Percentiles rank a stretch among this genome's conserved stretches.
phyloP scores from a whole-genome alignment of 2,888 invertebrate genomes.

The Tetragnatha montana region DNA sequence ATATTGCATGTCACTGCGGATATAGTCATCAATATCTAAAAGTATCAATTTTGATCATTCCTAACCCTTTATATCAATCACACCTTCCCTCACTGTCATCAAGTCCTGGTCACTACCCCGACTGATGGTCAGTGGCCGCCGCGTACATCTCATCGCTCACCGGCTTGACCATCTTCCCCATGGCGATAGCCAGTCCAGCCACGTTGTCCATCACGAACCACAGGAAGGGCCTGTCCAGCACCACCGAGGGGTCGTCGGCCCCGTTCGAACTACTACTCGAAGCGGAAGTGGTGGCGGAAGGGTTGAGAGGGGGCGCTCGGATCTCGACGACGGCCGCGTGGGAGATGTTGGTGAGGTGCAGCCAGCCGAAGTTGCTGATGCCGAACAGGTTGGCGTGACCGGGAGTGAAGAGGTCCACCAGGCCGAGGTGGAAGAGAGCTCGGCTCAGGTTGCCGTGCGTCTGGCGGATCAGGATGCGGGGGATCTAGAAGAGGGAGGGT shows the following conservation, averaged over 20 bases:
- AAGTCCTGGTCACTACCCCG: neutral
- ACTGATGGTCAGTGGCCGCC: neutral
- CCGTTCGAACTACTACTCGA: neutral
- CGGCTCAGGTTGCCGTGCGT: constrained; percentile 70
- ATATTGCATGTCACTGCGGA: no score
- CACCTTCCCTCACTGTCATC: neutral
- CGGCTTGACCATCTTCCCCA: constrained; percentile 72
- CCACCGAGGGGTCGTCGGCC: constrained; percentile 48
- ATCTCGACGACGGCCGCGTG: constrained; percentile 72
- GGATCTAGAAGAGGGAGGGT: constrained; percentile 68
- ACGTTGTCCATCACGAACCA: constrained; percentile 73
- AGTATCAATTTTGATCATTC: no score
- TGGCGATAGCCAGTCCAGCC: constrained; percentile 72
- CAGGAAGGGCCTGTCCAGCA: constrained; percentile 72
- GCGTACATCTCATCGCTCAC: neutral
- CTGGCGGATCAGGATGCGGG: constrained; percentile 69
- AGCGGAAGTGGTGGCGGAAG: neutral
- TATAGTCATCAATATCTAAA: no score
- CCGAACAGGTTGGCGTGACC: constrained; percentile 72
- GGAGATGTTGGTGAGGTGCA: constrained; percentile 72
- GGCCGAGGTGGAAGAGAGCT: constrained; percentile 71
- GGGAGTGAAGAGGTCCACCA: constrained; percentile 72
- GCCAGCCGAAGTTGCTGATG: constrained; percentile 72
- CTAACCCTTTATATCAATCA: neutral
- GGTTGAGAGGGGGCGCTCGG: neutral